Percentiles rank a stretch among this genome's conserved stretches.
phyloP scores from a whole-genome alignment of 2,113 vertebrate genomes.

The Hippocampus mohnikei region DNA sequence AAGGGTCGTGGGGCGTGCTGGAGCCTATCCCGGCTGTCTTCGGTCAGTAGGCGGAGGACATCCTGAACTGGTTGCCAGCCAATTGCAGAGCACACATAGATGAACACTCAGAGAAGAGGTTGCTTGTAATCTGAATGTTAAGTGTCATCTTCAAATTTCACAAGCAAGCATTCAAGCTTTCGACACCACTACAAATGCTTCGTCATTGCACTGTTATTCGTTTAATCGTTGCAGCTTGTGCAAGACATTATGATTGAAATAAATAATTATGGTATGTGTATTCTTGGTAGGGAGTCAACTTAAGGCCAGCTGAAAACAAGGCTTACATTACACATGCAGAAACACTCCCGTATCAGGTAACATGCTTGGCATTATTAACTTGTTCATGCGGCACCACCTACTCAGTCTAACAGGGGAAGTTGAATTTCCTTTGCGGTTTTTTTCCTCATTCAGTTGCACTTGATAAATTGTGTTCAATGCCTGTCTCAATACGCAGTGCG shows the following conservation, averaged over 20 bases:
- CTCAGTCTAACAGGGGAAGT: not conserved
- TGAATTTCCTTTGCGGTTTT: not conserved
- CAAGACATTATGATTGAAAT: not conserved
- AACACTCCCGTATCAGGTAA: slow-evolving; percentile 3
- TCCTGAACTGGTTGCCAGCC: too few species aligned
- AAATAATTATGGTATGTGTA: not conserved
- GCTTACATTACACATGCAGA: not conserved
- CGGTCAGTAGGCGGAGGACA: too few species aligned
- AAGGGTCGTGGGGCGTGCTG: too few species aligned
- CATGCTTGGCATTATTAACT: not conserved
- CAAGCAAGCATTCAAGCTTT: not conserved
- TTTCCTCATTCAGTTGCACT: not conserved
- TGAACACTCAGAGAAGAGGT: not conserved
- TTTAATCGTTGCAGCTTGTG: not conserved
- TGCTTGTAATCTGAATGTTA: not conserved
- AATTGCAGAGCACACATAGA: too few species aligned
- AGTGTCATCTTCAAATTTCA: slow-evolving; percentile 1
- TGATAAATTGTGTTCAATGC: slow-evolving; percentile 2
- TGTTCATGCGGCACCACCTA: slow-evolving; percentile 1
- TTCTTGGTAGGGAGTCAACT: not conserved
- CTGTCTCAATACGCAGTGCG: not conserved
- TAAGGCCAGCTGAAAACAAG: not conserved
- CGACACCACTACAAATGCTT: not conserved
- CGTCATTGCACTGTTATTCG: not conserved
- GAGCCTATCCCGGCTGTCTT: too few species aligned